These are phyloP conservation scores for human (Homo sapiens) DNA, from an alignment of 2,113 vertebrate genomes.

Conservation along the genomic window DNA sequence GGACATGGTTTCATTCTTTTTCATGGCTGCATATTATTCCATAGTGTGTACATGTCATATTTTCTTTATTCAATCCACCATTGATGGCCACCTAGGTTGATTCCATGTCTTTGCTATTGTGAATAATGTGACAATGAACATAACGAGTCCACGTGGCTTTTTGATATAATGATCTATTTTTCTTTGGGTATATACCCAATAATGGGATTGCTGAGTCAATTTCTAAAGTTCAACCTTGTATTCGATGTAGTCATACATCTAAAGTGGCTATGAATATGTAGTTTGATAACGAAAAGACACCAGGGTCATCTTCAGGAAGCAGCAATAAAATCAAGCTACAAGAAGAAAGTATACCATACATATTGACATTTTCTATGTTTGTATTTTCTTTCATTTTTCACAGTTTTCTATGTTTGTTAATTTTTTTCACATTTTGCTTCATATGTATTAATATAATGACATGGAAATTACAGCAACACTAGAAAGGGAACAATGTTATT, in stretches of 20 bases:
- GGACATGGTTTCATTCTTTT: too few relatives aligned
- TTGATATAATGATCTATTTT: too few relatives aligned
- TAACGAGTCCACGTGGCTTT: too few relatives aligned
- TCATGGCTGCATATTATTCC: too few relatives aligned
- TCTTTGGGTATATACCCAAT: too few relatives aligned
- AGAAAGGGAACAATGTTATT: background rate
- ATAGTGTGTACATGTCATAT: too few relatives aligned
- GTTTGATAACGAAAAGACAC: background rate
- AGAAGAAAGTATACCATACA: background rate
- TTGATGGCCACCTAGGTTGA: too few relatives aligned
- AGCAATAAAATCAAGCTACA: constrained; percentile 6
- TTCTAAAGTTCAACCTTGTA: background rate
- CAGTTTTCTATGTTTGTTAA: constrained; percentile 4
- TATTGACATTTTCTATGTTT: background rate
- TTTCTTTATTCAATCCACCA: too few relatives aligned
- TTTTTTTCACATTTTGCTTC: constrained; percentile 10
- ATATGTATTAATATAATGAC: background rate
- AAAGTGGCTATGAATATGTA: constrained; percentile 9
- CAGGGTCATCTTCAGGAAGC: background rate
- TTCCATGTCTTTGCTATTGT: too few relatives aligned
- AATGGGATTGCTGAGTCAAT: background rate
- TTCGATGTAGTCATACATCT: background rate
- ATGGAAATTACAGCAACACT: background rate
- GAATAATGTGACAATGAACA: too few relatives aligned
- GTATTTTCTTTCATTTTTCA: background rate